Conservation (phyloP, 2,113 vertebrate genomes). For the Malaclemys terrapin region DNA sequence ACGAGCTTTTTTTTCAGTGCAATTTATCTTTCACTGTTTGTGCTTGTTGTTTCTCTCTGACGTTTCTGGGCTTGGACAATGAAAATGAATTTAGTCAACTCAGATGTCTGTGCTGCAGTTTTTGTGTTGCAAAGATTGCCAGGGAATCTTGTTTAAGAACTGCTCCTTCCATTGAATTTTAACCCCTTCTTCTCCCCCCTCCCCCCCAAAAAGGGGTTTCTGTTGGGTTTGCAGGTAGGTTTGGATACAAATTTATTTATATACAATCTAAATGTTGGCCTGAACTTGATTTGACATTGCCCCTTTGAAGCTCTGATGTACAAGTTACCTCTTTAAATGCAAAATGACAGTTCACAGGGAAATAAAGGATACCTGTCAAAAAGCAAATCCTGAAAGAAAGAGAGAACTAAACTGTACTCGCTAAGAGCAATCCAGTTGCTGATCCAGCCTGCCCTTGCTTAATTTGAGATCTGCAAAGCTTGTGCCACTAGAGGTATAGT, state of each 20-base stretch:
- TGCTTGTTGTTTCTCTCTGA: not conserved
- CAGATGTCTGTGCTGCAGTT: conserved; percentile 1
- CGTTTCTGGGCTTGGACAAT: not conserved
- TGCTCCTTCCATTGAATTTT: not conserved
- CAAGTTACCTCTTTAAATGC: not conserved
- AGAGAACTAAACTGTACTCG: not conserved
- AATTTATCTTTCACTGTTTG: not conserved
- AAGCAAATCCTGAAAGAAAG: not conserved
- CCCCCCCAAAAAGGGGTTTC: not conserved
- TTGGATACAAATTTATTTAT: not conserved
- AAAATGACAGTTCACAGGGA: not conserved
- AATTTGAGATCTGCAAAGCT: not conserved
- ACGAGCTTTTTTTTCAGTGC: conserved; percentile 7
- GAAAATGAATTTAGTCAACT: not conserved
- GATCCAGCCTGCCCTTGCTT: not conserved
- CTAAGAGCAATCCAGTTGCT: not conserved
- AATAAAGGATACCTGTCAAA: not conserved
- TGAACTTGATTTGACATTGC: no score
- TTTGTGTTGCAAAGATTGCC: not conserved
- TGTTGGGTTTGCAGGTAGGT: not conserved
- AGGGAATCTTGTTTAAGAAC: not conserved
- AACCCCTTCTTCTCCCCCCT: not conserved
- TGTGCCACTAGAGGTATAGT: not conserved
- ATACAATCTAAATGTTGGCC: not conserved
- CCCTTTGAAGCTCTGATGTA: not conserved